Evolutionary conservation across 2,888 invertebrate genomes (phyloP).

Genomic region (Xestia c-nigrum): DNA sequence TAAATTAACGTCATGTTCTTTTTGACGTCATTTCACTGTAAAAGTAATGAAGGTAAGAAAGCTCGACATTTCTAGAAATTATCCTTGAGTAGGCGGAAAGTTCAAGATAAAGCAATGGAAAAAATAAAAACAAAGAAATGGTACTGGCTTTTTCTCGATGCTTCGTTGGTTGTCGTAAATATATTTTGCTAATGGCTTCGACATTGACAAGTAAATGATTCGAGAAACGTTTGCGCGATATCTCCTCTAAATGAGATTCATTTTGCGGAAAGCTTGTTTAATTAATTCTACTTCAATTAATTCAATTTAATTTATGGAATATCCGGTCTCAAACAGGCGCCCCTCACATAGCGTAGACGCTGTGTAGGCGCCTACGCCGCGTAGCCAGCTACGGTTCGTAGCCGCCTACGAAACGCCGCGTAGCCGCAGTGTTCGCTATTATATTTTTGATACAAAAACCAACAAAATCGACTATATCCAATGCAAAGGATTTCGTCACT

Average conservation of each 20-base stretch:
- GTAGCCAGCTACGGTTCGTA: not conserved
- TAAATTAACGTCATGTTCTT: constrained; percentile 8
- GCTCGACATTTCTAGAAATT: constrained; percentile 42
- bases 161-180: constrained; percentile 6
- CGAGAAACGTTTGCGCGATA: not conserved
- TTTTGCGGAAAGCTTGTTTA: not conserved
- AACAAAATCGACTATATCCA: not conserved
- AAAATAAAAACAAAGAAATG: constrained; percentile 10
- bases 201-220: constrained; percentile 1
- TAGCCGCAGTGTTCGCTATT: not conserved
- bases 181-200: not conserved
- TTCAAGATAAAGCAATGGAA: constrained; percentile 7
- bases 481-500: not conserved
- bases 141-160: constrained; percentile 13
- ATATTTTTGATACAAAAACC: not conserved
- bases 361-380: not conserved
- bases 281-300: not conserved
- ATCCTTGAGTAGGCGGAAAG: constrained; percentile 32
- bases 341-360: not conserved
- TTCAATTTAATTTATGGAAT: not conserved
- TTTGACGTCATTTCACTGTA: constrained; percentile 23
- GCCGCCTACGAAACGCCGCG: not conserved
- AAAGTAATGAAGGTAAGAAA: constrained; percentile 12
- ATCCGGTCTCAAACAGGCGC: not conserved
- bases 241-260: not conserved